Evolutionary conservation across 2,888 invertebrate species (phyloP), one percentile per base, ranked within the genome.

Genomic region (Mantis religiosa): DNA sequence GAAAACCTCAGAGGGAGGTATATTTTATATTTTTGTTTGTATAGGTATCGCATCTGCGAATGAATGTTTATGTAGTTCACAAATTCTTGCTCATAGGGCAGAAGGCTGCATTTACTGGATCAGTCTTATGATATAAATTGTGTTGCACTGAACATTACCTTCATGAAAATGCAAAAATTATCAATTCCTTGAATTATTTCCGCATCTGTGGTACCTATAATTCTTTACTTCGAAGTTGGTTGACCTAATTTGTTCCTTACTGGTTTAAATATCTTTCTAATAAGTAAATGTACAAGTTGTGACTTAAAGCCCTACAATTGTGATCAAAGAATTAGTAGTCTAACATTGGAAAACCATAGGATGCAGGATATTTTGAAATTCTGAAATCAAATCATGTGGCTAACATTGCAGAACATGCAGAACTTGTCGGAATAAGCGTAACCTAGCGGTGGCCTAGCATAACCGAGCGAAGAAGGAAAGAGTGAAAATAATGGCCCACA

Each of bases 401-500:
- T 71, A 82, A 81, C 81, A 82, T 87, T 87, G 82, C 82, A 87
- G 87, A 87, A 87, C 28, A 9, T 30, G 25, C 81, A 87, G 87
- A 87, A 87, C 28, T 8, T 30, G 25, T 30, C 12, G 28, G 8
- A 27, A 27, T 47, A 71, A 86, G 86, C 86, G 71, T 71, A 87
- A 27, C n/a, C 82, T 87, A 87, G 87, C 87, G 82, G 87, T 82
- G 82, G 82, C 87, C 87, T 87, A 87, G 87, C 87, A 82, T n/a
- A 88, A 88, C 81, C 81, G 30, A 85, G 84, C 84, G 28, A 20
- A 88, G 88, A 85, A 85, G 34, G 28, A 47, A 87, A 87, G 28
- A 87, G 90, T 90, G 86, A 88, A 88, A 86, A 89, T 90, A 89
- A 90, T 89, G 90, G 89, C 87, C 89, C 90, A 90, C 90, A 90